These are phyloP conservation scores for Petrophora chlorosata DNA, from an alignment of 2,888 invertebrate genomes.

Conservation along the genomic window DNA sequence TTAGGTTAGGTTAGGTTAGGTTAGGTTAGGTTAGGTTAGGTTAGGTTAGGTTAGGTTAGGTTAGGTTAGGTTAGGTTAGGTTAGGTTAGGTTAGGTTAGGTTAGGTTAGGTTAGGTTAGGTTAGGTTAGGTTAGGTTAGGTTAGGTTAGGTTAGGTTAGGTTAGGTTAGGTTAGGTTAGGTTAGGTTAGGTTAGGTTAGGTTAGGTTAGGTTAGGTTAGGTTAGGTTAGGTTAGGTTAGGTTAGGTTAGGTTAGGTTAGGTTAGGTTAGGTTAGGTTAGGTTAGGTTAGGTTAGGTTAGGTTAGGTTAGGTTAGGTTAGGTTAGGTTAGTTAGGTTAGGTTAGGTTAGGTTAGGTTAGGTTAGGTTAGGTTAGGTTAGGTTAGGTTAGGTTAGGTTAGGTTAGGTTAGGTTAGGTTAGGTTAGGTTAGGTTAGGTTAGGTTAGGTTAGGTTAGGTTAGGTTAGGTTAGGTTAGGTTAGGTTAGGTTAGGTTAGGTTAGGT, in stretches of 20 bases:
- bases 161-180: slow-evolving; percentile 39
- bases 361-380: slow-evolving; percentile 29
- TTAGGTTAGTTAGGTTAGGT: slow-evolving; percentile 12
- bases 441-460: slow-evolving; percentile 22
- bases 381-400: too few relatives aligned
- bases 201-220: slow-evolving; percentile 37
- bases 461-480: slow-evolving; percentile 20
- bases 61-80: slow-evolving; percentile 33
- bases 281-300: slow-evolving; percentile 40
- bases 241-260: slow-evolving; percentile 40
- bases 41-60: too few relatives aligned
- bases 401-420: slow-evolving; percentile 23
- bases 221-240: slow-evolving; percentile 41
- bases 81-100: slow-evolving; percentile 35
- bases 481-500: slow-evolving; percentile 21
- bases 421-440: slow-evolving; percentile 26
- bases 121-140: slow-evolving; percentile 35
- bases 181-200: slow-evolving; percentile 31
- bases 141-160: slow-evolving; percentile 26
- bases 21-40: slow-evolving; percentile 34
- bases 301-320: slow-evolving; percentile 37
- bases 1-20: slow-evolving; percentile 32
- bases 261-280: slow-evolving; percentile 38
- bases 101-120: slow-evolving; percentile 38
- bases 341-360: slow-evolving; percentile 26